A percentile compares a stretch with the other conserved stretches of the same genome.
These are phyloP conservation scores for Bufo gargarizans DNA, from an alignment of 2,113 vertebrate genomes.

Conservation along the genomic window DNA sequence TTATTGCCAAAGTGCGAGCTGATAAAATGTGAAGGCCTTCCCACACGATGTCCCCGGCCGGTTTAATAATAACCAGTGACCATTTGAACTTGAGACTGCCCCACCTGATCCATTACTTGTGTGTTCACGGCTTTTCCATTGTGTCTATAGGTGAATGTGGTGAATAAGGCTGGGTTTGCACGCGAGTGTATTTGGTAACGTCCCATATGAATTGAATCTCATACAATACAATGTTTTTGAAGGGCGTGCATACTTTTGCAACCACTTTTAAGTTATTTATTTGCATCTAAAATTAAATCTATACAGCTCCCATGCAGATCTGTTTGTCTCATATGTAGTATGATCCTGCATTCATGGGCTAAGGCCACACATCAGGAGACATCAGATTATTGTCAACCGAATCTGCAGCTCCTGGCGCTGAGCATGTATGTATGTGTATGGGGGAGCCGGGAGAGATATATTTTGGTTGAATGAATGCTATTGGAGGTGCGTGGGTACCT, in stretches of 20 bases:
- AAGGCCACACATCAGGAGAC: too few relatives aligned
- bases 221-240: too few relatives aligned
- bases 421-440: too few relatives aligned
- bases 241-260: neutral
- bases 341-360: too few relatives aligned
- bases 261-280: neutral
- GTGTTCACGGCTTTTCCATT: neutral
- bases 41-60: neutral
- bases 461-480: too few relatives aligned
- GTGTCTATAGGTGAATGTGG: neutral
- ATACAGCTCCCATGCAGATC: neutral
- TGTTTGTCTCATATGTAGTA: too few relatives aligned
- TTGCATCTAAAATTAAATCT: neutral
- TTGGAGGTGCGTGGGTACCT: too few relatives aligned
- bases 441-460: too few relatives aligned
- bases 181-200: too few relatives aligned
- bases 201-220: too few relatives aligned
- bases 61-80: slow-evolving; percentile 31
- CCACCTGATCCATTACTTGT: neutral
- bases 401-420: too few relatives aligned
- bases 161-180: neutral
- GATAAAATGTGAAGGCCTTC: slow-evolving; percentile 33
- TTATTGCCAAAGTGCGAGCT: slow-evolving; percentile 36
- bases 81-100: slow-evolving; percentile 50
- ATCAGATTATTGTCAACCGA: too few relatives aligned